Base-by-base conservation (phyloP, 2,797 vertebrate species). In the Hozukius guyotensis region DNA sequence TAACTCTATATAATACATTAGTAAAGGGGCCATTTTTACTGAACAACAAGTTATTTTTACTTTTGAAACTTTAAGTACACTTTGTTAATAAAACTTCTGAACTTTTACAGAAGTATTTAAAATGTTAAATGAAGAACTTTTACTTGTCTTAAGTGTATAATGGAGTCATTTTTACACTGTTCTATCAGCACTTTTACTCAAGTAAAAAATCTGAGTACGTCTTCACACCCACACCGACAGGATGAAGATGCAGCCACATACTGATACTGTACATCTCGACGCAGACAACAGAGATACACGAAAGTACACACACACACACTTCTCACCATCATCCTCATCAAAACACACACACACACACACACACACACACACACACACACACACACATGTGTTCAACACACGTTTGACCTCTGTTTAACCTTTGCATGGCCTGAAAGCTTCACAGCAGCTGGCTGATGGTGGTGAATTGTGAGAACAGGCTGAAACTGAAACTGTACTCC, bases 401-500 rank as follows among this genome's bases (percentile, higher is more conserved):
- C 59, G 34, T 89, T 59, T 90, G 87, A 93, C 88, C 88, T 86
- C 42, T 22, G 65, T 77, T 68, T 86, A 71, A 92, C 92, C 88
- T 92, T 32, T 52, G 34, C 60, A 73, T 56, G 74, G 78, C 76
- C 87, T 70, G 76, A 87, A 59, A 71, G 78, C 89, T 80, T 80
- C 64, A 53, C 64, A 78, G 91, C 94, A 94, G 94, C 93, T 95
- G 94, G 89, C 64, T 75, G 36, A 38, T 38, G 77, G 57, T 90
- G 75, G 83, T 85, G 88, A 86, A 87, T 83, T 83, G 75, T 81
- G 87, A 90, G 89, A 93, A 93, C 85, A 72, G 82, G 60, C 63
- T 84, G 85, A 92, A 92, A 89, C 75, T 93, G 88, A 92, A 93
- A 92, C 91, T 82, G 77, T 79, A 91, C 52, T 74, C 90, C 65